phyloP scores from a whole-genome alignment of 92 coral and sea anemone genomes.

The Heliopora coerulea region DNA sequence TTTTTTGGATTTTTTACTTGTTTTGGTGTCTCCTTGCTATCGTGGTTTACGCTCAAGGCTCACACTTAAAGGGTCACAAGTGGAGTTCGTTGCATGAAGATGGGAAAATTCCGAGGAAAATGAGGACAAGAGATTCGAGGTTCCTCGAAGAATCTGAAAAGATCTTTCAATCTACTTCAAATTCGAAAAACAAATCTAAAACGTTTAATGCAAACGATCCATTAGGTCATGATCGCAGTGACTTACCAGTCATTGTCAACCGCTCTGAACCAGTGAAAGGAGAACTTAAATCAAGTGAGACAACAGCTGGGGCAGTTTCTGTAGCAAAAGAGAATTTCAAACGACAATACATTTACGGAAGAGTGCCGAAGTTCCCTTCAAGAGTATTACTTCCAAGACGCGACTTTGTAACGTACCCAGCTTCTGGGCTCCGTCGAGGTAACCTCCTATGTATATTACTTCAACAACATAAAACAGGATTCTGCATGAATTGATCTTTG shows the following conservation, averaged over 20 bases:
- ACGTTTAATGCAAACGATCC: no score
- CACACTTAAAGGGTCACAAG: neutral
- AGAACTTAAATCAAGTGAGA: neutral
- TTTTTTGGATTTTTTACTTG: neutral
- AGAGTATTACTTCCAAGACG: neutral
- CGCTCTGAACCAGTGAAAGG: neutral
- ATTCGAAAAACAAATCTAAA: no score
- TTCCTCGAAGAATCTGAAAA: neutral
- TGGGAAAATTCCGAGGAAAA: neutral
- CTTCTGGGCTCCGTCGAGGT: constrained; percentile 21
- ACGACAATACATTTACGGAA: constrained; percentile 27
- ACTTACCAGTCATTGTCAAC: no score
- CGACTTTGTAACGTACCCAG: constrained; percentile 12
- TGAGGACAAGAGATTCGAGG: neutral
- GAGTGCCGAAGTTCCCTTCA: neutral
- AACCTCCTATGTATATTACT: neutral
- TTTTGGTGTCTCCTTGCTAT: neutral
- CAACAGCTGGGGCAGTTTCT: neutral
- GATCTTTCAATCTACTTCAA: neutral
- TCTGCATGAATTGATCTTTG: no score
- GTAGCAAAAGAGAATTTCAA: neutral
- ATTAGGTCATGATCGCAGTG: no score
- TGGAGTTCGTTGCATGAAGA: neutral
- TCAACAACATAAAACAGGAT: no score
- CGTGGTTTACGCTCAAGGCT: neutral